Conservation (phyloP, 2,888 invertebrate genomes). For the Pollenia amentaria region DNA sequence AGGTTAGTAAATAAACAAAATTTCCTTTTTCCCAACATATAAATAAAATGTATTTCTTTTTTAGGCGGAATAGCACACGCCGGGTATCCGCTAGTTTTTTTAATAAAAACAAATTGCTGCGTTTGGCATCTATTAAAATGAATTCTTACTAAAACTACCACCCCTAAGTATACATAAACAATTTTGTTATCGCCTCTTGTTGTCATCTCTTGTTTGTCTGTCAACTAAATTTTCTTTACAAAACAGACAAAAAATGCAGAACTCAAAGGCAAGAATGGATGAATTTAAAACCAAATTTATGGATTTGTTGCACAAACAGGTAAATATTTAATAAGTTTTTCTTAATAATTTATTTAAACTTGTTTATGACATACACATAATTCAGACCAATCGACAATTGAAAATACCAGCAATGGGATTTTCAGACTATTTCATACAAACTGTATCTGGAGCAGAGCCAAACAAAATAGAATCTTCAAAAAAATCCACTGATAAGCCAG, state of each 20-base stretch:
- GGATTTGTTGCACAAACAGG: constrained; percentile 84
- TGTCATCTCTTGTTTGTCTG: constrained; percentile 43
- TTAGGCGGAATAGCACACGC: no score
- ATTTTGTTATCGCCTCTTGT: neutral
- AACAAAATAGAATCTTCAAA: constrained; percentile 57
- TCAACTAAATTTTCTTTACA: constrained; percentile 40
- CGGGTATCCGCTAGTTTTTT: no score
- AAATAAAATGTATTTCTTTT: no score
- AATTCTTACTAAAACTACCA: neutral
- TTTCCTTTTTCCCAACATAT: no score
- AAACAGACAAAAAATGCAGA: constrained; percentile 67
- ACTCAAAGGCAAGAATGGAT: constrained; percentile 82
- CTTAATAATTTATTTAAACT: neutral
- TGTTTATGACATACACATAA: no score
- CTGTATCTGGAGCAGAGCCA: constrained; percentile 80
- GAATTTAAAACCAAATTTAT: constrained; percentile 84
- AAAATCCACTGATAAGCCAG: constrained; percentile 35
- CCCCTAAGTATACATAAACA: constrained; percentile 26
- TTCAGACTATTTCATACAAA: constrained; percentile 84
- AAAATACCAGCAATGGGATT: constrained; percentile 85
- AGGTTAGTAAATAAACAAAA: no score
- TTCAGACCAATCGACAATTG: constrained; percentile 82
- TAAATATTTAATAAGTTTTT: constrained; percentile 68
- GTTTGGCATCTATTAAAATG: no score
- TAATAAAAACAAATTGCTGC: no score